These are phyloP conservation scores for Lasioglossum lativentre DNA, from an alignment of 2,888 invertebrate genomes.

Conservation along the genomic window DNA sequence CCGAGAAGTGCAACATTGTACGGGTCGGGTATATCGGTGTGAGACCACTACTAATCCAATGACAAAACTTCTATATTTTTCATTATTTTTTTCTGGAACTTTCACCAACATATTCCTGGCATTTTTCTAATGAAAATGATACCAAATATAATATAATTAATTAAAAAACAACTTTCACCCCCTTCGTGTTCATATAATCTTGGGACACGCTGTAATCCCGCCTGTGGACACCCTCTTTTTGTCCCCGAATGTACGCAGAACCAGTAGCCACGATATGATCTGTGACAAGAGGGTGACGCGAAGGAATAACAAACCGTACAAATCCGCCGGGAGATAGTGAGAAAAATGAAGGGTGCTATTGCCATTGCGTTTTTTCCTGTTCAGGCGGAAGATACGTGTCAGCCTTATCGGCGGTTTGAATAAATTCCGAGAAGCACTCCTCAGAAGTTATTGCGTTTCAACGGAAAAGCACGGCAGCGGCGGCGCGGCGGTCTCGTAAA, in stretches of 20 bases:
- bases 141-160: no score
- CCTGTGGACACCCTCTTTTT: no score
- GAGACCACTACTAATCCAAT: no score
- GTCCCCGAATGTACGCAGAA: not conserved
- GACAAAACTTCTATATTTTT: no score
- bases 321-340: not conserved
- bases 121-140: no score
- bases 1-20: no score
- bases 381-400: constrained; percentile 9
- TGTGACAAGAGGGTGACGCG: not conserved
- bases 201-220: no score
- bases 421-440: constrained; percentile 11
- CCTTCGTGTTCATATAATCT: no score
- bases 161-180: no score
- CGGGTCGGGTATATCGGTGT: no score
- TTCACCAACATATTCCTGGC: no score
- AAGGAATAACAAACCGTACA: not conserved
- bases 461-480: constrained; percentile 4
- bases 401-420: constrained; percentile 14
- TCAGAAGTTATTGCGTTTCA: constrained; percentile 23
- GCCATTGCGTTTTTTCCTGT: constrained; percentile 6
- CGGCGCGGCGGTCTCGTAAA: not conserved
- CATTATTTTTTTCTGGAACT: no score
- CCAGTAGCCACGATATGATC: not conserved
- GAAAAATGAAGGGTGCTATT: not conserved